Evolutionary conservation across 2,113 vertebrate genomes (phyloP), one percentile per base, ranked within the genome.

Genomic region (Melospiza georgiana): DNA sequence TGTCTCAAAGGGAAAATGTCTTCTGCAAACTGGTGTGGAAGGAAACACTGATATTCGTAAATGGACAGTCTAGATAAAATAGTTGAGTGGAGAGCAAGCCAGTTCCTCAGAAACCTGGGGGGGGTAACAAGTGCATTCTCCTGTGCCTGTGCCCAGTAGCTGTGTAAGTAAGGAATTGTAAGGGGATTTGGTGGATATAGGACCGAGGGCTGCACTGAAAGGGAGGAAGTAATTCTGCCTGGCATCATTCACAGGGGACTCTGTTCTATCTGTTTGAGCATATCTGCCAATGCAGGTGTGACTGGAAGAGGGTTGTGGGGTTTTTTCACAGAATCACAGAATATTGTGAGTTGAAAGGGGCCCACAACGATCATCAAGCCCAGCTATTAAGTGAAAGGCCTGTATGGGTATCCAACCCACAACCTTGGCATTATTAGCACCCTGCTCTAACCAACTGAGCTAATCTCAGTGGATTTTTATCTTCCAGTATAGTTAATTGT

Each of bases 91-190:
- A 41, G 21, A 92, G 55, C 0, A 0, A 81, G 39, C 5, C 39
- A 78, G 39, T 25, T 49, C 39, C 54, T 81, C 48, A 59, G 43
- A 69, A 85, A 41, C 9, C 11, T 35, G 39, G 12, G 7, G 12
- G 7, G 48, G 63, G 18, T 22, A 48, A 28, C 27, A 62, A 59
- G 6, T 12, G 11, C 2, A 3, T 71, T 71, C 19, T 87, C 35
- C 61, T 33, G 6, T 71, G 37, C 1, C 0, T 13, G 23, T 67
- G 12, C 22, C 57, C 4, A 1, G 15, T 31, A 52, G 11, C 39
- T 67, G 10, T 43, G 15, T 18, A 25, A 75, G 23, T 19, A 35
- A 43, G 43, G 73, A 90, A 71, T 12, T 41, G 2, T 25, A 66
- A 39, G 12, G 3, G 4, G 33, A 76, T 25, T 24, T 39, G 31